Percentiles rank a stretch among this genome's conserved stretches.
Evolutionary conservation across 2,888 invertebrate species (phyloP).

Genomic region (Cacoxenus indagator): DNA sequence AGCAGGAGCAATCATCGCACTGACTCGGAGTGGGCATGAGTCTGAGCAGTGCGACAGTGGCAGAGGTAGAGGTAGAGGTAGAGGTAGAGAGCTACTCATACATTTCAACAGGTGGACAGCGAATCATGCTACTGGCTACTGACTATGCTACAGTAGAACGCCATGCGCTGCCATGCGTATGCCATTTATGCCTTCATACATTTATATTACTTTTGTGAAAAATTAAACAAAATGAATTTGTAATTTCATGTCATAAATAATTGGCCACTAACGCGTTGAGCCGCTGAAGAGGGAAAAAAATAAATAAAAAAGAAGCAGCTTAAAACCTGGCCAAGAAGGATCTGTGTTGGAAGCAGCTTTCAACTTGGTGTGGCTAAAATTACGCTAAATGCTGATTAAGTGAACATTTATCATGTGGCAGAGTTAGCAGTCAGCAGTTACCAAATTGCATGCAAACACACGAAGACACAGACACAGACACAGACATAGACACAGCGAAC

Average conservation of each 20-base stretch:
- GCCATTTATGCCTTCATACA: too few species aligned
- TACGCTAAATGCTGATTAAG: slow-evolving; percentile 72
- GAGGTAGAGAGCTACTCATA: neutral
- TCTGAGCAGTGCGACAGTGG: neutral
- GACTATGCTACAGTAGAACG: neutral
- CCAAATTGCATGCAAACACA: neutral
- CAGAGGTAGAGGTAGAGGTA: neutral
- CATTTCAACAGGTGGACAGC: slow-evolving; percentile 35
- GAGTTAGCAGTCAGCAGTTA: neutral
- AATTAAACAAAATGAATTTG: slow-evolving; percentile 70
- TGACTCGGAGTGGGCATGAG: too few species aligned
- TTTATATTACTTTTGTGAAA: slow-evolving; percentile 55
- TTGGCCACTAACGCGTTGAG: slow-evolving; percentile 61
- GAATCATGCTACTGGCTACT: neutral
- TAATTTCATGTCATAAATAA: slow-evolving; percentile 70
- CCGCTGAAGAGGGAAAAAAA: slow-evolving; percentile 11
- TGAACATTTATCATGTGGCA: slow-evolving; percentile 68
- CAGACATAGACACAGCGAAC: neutral
- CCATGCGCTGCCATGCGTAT: slow-evolving; percentile 9
- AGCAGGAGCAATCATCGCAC: too few species aligned
- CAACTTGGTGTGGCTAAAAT: slow-evolving; percentile 68
- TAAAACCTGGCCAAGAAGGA: slow-evolving; percentile 20
- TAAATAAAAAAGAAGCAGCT: slow-evolving; percentile 29
- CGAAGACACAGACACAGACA: neutral
- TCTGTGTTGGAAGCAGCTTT: slow-evolving; percentile 30